Conservation (phyloP, 2,888 invertebrate species). For the Chromoteleia sp. region DNA sequence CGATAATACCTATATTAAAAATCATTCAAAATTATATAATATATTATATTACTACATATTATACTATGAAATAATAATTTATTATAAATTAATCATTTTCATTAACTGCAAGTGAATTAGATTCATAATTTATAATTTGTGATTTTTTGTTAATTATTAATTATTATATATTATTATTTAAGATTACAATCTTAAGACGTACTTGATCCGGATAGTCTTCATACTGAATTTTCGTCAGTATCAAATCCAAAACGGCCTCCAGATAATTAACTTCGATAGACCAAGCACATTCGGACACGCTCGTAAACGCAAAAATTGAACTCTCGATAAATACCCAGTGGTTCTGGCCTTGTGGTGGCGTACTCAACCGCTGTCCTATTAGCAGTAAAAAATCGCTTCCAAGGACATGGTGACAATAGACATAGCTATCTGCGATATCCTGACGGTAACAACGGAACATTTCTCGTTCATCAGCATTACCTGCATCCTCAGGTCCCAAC, state of each 20-base stretch:
- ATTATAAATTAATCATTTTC: no score
- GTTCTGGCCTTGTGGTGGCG: slow-evolving; percentile 85
- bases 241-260: slow-evolving; percentile 85
- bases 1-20: slow-evolving; percentile 77
- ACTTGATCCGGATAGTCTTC: slow-evolving; percentile 81
- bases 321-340: slow-evolving; percentile 86
- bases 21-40: slow-evolving; percentile 2
- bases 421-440: slow-evolving; percentile 93
- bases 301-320: slow-evolving; percentile 86
- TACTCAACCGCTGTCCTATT: slow-evolving; percentile 88
- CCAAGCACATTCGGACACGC: slow-evolving; percentile 85
- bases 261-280: slow-evolving; percentile 82
- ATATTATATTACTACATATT: not conserved
- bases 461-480: slow-evolving; percentile 91
- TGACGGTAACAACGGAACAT: slow-evolving; percentile 88
- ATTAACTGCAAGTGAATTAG: no score
- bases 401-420: slow-evolving; percentile 94
- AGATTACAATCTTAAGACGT: no score
- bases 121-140: no score
- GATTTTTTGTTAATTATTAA: not conserved
- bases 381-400: slow-evolving; percentile 90
- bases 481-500: slow-evolving; percentile 77
- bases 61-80: no score
- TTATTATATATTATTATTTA: no score
- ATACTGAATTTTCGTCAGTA: slow-evolving; percentile 80